Evolutionary conservation across 2,888 invertebrate genomes (phyloP).

Genomic region (Pimpla rufipes): DNA sequence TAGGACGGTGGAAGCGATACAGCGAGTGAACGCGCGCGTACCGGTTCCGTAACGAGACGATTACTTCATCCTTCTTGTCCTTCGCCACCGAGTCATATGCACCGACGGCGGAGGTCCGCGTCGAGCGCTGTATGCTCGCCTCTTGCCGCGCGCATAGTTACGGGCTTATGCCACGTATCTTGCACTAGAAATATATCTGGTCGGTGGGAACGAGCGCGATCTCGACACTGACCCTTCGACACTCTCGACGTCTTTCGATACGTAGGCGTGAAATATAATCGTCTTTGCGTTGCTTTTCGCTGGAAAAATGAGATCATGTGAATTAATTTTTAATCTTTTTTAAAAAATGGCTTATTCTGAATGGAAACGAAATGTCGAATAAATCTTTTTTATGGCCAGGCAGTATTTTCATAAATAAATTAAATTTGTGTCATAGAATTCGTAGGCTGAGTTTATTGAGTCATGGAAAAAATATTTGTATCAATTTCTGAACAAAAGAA

Average conservation of each 20-base stretch:
- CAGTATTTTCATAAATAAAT: too few species aligned
- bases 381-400: too few species aligned
- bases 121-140: not conserved
- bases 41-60: slow-evolving; percentile 78
- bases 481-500: too few species aligned
- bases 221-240: not conserved
- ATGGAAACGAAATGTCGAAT: too few species aligned
- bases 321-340: too few species aligned
- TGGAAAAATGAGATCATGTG: too few species aligned
- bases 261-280: not conserved
- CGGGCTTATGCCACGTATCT: not conserved
- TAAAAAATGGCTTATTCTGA: too few species aligned
- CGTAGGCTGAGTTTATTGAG: too few species aligned
- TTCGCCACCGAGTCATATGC: slow-evolving; percentile 65
- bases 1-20: slow-evolving; percentile 23
- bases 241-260: not conserved
- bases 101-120: slow-evolving; percentile 21
- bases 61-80: slow-evolving; percentile 78
- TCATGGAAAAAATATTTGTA: too few species aligned
- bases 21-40: slow-evolving; percentile 72
- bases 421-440: too few species aligned
- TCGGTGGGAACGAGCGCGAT: slow-evolving; percentile 7
- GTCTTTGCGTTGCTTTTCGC: too few species aligned
- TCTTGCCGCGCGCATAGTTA: slow-evolving; percentile 1
- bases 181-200: slow-evolving; percentile 26